These are phyloP conservation scores for Labrus mixtus DNA, from an alignment of 2,113 vertebrate species.

Conservation along the genomic window DNA sequence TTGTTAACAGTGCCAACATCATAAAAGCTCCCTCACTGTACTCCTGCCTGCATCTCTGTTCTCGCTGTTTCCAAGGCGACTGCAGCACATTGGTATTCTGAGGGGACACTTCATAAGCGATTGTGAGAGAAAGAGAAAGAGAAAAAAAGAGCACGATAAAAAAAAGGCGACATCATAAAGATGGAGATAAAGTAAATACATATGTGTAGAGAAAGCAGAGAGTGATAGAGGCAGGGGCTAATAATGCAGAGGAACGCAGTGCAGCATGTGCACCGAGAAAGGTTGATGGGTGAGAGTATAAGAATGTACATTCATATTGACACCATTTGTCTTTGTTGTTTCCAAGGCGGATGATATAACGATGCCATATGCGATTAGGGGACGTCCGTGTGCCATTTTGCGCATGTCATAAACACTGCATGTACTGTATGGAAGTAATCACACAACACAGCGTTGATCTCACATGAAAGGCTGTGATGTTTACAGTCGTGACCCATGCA, in stretches of 20 bases:
- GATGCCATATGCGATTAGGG: conserved; percentile 2
- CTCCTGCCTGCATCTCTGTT: conserved; percentile 48
- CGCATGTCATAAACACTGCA: not conserved
- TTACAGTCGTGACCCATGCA: conserved; percentile 35
- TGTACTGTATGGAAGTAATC: not conserved
- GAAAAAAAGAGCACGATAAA: not conserved
- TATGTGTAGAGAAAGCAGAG: conserved; percentile 2
- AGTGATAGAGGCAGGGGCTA: not conserved
- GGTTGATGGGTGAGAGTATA: not conserved
- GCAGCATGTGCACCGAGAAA: not conserved
- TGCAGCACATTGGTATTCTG: conserved; percentile 77
- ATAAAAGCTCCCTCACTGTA: conserved; percentile 59
- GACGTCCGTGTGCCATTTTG: not conserved
- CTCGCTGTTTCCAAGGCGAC: conserved; percentile 80
- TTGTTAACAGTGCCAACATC: conserved; percentile 61
- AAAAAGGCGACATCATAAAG: conserved; percentile 12
- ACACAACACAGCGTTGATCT: not conserved
- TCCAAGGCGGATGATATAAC: not conserved
- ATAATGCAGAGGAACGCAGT: not conserved
- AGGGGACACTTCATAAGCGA: conserved; percentile 69
- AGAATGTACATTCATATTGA: not conserved
- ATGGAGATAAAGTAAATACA: conserved; percentile 36
- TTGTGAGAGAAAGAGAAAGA: conserved; percentile 45
- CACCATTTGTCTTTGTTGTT: not conserved
- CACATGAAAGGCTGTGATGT: conserved; percentile 13